These are phyloP conservation scores for Hoplostethus atlanticus DNA, from an alignment of 2,797 vertebrate genomes.

Conservation along the genomic window DNA sequence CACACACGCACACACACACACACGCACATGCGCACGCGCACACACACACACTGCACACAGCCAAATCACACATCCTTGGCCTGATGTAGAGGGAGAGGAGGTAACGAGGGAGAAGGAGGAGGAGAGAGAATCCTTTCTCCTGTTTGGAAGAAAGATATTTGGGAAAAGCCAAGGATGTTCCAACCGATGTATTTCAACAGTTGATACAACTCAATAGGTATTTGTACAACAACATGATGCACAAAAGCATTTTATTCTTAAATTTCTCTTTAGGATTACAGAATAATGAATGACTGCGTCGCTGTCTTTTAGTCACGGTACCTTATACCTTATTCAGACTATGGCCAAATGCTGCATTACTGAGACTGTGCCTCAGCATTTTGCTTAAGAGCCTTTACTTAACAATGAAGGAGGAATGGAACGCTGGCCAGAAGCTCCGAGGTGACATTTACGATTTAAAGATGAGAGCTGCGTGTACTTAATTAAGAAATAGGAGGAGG, in stretches of 20 bases:
- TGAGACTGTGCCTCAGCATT: constrained; percentile 40
- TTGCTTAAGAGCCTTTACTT: constrained; percentile 42
- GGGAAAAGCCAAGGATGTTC: constrained; percentile 7
- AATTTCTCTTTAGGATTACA: constrained; percentile 31
- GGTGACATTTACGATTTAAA: constrained; percentile 74
- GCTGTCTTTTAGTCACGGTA: constrained; percentile 29
- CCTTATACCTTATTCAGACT: constrained; percentile 54
- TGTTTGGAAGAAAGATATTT: constrained; percentile 38
- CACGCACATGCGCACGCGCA: constrained; percentile 1
- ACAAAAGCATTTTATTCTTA: constrained; percentile 12
- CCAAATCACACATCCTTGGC: constrained; percentile 24
- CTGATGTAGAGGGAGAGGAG: constrained; percentile 35
- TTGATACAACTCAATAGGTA: neutral
- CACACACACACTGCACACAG: constrained; percentile 10
- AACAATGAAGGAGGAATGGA: constrained; percentile 48
- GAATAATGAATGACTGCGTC: constrained; percentile 38
- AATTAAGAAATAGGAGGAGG: constrained; percentile 82
- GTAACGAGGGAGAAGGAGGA: constrained; percentile 5
- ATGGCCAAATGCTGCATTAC: constrained; percentile 51
- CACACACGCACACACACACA: constrained; percentile 2
- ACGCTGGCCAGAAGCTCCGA: constrained; percentile 58
- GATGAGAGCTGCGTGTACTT: constrained; percentile 67
- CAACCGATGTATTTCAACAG: constrained; percentile 20
- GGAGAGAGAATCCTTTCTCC: constrained; percentile 28
- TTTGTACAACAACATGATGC: constrained; percentile 6